Base-by-base conservation (phyloP, 2,888 invertebrate species). In the Metellina segmentata region DNA sequence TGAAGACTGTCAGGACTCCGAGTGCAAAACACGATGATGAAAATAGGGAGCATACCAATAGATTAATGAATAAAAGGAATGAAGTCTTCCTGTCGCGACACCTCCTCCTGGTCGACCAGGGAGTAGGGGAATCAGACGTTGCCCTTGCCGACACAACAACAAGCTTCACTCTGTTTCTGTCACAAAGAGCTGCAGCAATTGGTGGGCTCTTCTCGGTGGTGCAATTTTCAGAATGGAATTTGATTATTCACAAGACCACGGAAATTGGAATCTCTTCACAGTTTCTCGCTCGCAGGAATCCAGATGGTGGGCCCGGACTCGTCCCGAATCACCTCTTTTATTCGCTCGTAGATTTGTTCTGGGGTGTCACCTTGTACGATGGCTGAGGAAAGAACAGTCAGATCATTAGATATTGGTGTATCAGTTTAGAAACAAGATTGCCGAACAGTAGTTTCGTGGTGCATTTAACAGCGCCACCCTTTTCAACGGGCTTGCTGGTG, bases 301-400 rank as follows among this genome's bases (percentile, higher is more conserved):
- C 99, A 99, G 95, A 99, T 98, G 94, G 96, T 97, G 95, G 98
- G 98, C 93, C 99, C 98, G 94, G 98, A 98, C 96, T 99, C 99
- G 94, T 98, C 98, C 94, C 97, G 96, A 95, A 99, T 99, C 94
- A 99, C 98, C 95, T 98, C 97, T 96, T 99, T 99, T 94, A 98
- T 98, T 95, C 97, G 97, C 94, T 96, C 96, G 96, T 99, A 98
- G 94, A 99, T 98, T 95, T 99, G 99, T 95, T 99, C 99, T 61
- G 99, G 98, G 87, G 99, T 99, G 95, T 99, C 98, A 93, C 99
- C 99, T 95, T 98, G 98, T 93, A 99, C 98, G 94, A 99, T 97
- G 94, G 98, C 98, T 98, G 96, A 48, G 95, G 94, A 61, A 85
- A 20, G 51, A 48, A 16, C 69, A 75, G n/a, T 7, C 1, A 53